Evolutionary conservation across 2,797 vertebrate species (phyloP).

Genomic region (Coracias cyanogaster): DNA sequence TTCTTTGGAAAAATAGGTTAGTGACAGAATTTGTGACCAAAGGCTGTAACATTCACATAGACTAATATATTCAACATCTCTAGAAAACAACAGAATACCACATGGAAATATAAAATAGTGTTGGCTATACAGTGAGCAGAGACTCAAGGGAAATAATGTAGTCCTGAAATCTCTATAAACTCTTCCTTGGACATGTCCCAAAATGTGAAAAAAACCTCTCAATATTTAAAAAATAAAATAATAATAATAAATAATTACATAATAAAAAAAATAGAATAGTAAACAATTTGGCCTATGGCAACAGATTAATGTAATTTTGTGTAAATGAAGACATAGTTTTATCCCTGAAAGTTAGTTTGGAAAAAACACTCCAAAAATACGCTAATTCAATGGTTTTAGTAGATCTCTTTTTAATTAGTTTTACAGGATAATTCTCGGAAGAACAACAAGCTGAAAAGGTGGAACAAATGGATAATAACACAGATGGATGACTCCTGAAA

Average conservation of each 20-base stretch:
- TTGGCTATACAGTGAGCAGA: not conserved
- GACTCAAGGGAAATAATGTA: not conserved
- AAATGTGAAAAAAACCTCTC: not conserved
- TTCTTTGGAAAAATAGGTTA: not conserved
- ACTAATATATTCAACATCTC: not conserved
- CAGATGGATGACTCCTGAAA: not conserved
- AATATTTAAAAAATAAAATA: not conserved
- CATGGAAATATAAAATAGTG: not conserved
- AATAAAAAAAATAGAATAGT: not conserved
- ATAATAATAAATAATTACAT: not conserved
- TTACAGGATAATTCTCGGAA: not conserved
- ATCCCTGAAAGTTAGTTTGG: not conserved
- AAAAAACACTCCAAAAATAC: not conserved
- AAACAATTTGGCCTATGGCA: not conserved
- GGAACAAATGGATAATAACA: not conserved
- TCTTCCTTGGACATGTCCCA: not conserved
- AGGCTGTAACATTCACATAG: not conserved
- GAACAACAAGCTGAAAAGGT: not conserved
- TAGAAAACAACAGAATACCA: not conserved
- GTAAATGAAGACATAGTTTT: not conserved
- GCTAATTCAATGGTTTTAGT: not conserved
- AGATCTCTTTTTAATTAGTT: not conserved
- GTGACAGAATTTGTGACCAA: not conserved
- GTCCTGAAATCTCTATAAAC: not conserved
- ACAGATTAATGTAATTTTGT: not conserved